Conservation (phyloP, 2,888 invertebrate species). For the Leucophenga maculata region DNA sequence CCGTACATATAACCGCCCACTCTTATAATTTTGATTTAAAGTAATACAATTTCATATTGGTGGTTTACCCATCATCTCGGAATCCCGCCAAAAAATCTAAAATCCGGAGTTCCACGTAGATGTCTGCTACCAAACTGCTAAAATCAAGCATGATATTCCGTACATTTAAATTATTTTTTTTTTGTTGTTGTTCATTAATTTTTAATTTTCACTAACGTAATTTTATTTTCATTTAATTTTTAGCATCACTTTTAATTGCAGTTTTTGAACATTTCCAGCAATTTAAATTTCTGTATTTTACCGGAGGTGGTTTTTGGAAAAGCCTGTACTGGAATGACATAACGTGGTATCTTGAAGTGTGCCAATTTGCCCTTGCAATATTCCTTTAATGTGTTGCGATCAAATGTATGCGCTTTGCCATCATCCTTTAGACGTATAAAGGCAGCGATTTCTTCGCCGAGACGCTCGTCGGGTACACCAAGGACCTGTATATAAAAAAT, state of each 20-base stretch:
- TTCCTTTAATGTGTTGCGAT: conserved; percentile 75
- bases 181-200: too few species aligned
- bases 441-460: conserved; percentile 83
- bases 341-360: conserved; percentile 84
- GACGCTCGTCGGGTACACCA: conserved; percentile 80
- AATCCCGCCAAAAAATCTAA: too few species aligned
- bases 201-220: too few species aligned
- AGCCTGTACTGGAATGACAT: conserved; percentile 77
- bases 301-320: conserved; percentile 87
- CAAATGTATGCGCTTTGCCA: conserved; percentile 70
- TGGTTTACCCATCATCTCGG: too few species aligned
- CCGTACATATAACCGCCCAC: too few species aligned
- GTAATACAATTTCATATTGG: too few species aligned
- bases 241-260: not conserved
- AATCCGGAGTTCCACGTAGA: too few species aligned
- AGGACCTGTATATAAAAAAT: conserved; percentile 73
- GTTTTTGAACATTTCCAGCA: conserved; percentile 69
- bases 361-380: conserved; percentile 82
- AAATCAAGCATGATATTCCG: too few species aligned
- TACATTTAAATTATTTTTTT: too few species aligned
- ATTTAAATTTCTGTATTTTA: conserved; percentile 82
- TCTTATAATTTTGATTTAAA: too few species aligned
- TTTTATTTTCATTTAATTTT: not conserved
- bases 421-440: conserved; percentile 75
- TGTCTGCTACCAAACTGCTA: too few species aligned